Percentiles rank a stretch among this genome's conserved stretches.
phyloP scores from a whole-genome alignment of 1,140 invertebrate species.

The Caenorhabditis brenneri region DNA sequence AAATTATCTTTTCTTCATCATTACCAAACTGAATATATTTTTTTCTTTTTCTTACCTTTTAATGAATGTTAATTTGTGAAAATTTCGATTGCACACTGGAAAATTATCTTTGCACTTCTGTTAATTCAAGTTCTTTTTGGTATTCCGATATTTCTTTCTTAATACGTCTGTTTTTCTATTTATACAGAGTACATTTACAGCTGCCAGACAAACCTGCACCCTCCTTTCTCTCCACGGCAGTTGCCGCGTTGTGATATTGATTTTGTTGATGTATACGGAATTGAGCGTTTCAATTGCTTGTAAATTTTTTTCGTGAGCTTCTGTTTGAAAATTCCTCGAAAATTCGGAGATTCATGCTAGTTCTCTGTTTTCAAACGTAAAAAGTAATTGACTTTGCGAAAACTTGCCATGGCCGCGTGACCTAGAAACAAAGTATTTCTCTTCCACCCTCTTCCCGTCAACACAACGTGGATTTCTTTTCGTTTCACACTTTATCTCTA shows the following conservation, averaged over 20 bases:
- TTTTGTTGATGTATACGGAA: neutral
- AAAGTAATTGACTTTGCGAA: no score
- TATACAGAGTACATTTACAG: neutral
- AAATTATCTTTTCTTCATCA: no score
- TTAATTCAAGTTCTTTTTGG: no score
- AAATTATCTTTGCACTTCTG: no score
- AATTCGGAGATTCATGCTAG: no score
- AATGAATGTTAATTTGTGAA: no score
- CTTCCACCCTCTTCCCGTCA: neutral
- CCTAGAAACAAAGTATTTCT: neutral
- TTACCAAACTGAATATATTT: no score
- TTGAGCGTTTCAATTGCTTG: neutral
- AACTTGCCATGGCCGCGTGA: neutral
- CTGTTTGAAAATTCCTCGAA: neutral
- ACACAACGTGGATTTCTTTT: conserved; percentile 13
- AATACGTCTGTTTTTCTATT: no score
- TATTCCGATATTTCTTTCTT: no score
- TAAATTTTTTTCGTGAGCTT: neutral
- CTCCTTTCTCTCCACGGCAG: neutral
- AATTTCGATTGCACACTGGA: no score
- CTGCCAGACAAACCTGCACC: neutral
- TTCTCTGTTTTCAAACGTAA: no score
- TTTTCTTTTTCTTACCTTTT: no score
- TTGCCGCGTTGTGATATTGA: neutral
- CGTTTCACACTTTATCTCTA: neutral